Evolutionary conservation across 92 coral and sea anemone genomes (phyloP), one percentile per base, ranked within the genome.

Genomic region (Epizoanthus ramosus): DNA sequence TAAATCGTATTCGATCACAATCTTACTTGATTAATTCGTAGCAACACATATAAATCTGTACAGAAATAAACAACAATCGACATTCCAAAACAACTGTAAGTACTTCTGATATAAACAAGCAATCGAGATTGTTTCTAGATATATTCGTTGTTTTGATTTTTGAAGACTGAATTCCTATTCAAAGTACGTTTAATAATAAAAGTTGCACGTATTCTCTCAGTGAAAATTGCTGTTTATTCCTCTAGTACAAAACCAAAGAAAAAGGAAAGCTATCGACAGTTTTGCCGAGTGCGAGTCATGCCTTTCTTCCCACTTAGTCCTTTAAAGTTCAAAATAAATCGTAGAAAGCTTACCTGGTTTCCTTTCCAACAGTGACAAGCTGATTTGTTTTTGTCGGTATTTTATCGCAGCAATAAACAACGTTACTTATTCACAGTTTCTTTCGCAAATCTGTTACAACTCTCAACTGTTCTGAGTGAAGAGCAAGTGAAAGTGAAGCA

Each of bases 341-440:
- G 69, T 64, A 64, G 35, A 21, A 64, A 64, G 69, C 69, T 64
- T n/a, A n/a, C n/a, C n/a, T n/a, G n/a, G n/a, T n/a, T n/a, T n/a
- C n/a, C n/a, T n/a, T n/a, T n/a, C n/a, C 68, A 63, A 63, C 69
- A 64, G 69, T 64, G 69, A 64, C 69, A 64, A 64, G 69, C 37
- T 22, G 69, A 64, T 21, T 64, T 64, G 8, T 64, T 64, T 64
- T 15, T 64, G 69, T 64, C 35, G 37, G 69, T 64, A 21, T 64
- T 64, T 21, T 64, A 64, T 64, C 69, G 69, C 69, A 64, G 69
- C 69, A 64, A 64, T 64, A 64, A 64, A 64, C 69, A 64, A 64
- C 35, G 69, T 22, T 64, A 64, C 37, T 64, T 64, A 64, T n/a
- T n/a, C n/a, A n/a, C n/a, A n/a, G n/a, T n/a, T n/a, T n/a, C n/a